phyloP scores from a whole-genome alignment of 2,797 vertebrate genomes.

The Babyrousa celebensis region DNA sequence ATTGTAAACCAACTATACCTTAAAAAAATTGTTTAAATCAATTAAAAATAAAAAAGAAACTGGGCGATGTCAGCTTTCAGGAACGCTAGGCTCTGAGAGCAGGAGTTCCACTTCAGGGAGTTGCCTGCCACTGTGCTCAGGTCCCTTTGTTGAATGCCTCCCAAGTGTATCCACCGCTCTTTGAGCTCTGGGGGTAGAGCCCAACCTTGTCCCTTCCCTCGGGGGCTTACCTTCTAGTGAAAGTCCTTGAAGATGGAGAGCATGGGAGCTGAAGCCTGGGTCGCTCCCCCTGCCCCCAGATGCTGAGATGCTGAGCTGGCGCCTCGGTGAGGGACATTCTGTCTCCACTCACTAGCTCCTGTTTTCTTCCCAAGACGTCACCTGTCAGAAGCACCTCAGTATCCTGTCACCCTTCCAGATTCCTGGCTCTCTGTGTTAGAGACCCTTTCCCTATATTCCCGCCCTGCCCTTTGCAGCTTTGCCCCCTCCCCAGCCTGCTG shows the following conservation, averaged over 20 bases:
- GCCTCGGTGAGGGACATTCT: background rate
- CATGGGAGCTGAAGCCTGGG: background rate
- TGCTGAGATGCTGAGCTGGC: background rate
- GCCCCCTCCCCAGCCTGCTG: background rate
- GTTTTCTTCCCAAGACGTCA: background rate
- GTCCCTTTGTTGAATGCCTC: background rate
- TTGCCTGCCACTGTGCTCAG: fast-evolving
- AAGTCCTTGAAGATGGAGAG: background rate
- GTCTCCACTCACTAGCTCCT: too few relatives aligned
- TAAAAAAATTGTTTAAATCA: too few relatives aligned
- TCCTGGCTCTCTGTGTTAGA: background rate
- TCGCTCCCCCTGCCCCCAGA: background rate
- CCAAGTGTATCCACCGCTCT: fast-evolving
- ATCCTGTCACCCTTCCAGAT: background rate
- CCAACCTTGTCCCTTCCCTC: background rate
- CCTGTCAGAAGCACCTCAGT: background rate
- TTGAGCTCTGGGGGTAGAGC: background rate
- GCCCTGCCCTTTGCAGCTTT: background rate
- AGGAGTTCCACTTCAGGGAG: background rate
- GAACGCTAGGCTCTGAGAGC: background rate
- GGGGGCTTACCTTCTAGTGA: background rate
- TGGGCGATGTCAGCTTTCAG: background rate
- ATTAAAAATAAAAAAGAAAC: background rate
- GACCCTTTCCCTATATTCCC: too few relatives aligned
- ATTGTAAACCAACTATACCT: too few relatives aligned